phyloP scores from a whole-genome alignment of 2,797 vertebrate species.

The Lemur catta region DNA sequence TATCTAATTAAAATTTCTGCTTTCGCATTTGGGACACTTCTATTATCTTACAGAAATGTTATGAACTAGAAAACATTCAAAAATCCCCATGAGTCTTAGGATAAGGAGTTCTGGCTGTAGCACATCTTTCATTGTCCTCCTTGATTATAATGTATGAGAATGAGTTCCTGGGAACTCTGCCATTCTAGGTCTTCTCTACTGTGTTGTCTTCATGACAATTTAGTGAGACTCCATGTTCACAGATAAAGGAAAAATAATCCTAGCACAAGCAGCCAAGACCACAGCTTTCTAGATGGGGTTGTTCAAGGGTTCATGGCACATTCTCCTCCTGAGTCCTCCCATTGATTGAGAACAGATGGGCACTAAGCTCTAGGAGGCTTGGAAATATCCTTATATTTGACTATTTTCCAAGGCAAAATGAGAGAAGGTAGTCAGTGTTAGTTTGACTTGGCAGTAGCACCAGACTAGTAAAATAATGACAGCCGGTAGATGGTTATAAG shows the following conservation, averaged over 20 bases:
- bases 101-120: not conserved
- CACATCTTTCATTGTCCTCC: not conserved
- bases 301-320: not conserved
- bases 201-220: not conserved
- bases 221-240: not conserved
- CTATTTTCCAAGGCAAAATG: constrained; percentile 7
- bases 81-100: not conserved
- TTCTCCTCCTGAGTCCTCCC: not conserved
- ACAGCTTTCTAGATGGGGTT: not conserved
- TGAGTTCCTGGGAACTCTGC: not conserved
- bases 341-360: constrained; percentile 36
- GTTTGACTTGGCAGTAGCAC: not conserved
- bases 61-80: not conserved
- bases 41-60: not conserved
- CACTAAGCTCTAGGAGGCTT: not conserved
- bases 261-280: not conserved
- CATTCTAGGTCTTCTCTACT: not conserved
- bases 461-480: not conserved
- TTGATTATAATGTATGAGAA: not conserved
- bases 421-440: not conserved
- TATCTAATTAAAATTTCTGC: not conserved
- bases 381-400: constrained; percentile 6
- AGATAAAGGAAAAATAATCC: not conserved
- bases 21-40: not conserved
- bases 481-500: not conserved